These are phyloP conservation scores for Dermochelys coriacea DNA, from an alignment of 2,797 vertebrate genomes.

Conservation along the genomic window DNA sequence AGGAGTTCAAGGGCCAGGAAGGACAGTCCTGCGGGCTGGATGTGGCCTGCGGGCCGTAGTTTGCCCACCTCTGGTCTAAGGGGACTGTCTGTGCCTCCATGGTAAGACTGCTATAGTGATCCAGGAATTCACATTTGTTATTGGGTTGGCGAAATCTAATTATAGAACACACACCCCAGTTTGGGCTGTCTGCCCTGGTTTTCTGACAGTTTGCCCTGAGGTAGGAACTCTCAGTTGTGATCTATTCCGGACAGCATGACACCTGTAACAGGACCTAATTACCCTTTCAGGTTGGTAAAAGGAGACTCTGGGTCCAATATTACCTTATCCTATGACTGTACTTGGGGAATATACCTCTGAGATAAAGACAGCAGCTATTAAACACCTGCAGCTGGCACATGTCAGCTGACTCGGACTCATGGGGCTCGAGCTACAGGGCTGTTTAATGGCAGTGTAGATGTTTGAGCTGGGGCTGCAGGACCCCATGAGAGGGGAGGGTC, in stretches of 20 bases:
- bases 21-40: too few species aligned
- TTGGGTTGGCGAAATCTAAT: neutral
- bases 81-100: neutral
- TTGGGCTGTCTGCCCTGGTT: neutral
- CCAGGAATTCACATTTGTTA: neutral
- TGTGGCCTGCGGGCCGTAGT: too few species aligned
- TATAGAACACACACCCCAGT: neutral
- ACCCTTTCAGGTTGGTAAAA: neutral
- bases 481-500: neutral
- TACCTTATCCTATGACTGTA: neutral
- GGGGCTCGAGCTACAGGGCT: neutral
- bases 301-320: neutral
- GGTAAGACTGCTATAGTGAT: neutral
- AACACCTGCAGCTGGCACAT: neutral
- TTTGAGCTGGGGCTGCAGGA: neutral
- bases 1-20: too few species aligned
- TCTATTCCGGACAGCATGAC: neutral
- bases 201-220: neutral
- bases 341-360: neutral
- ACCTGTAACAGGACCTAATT: neutral
- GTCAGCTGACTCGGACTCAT: neutral
- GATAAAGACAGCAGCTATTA: constrained; percentile 8
- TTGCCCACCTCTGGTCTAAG: neutral
- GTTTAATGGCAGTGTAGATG: neutral
- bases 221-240: neutral